These are phyloP conservation scores for Hydrophis major DNA, from an alignment of 2,797 vertebrate genomes.

Conservation along the genomic window DNA sequence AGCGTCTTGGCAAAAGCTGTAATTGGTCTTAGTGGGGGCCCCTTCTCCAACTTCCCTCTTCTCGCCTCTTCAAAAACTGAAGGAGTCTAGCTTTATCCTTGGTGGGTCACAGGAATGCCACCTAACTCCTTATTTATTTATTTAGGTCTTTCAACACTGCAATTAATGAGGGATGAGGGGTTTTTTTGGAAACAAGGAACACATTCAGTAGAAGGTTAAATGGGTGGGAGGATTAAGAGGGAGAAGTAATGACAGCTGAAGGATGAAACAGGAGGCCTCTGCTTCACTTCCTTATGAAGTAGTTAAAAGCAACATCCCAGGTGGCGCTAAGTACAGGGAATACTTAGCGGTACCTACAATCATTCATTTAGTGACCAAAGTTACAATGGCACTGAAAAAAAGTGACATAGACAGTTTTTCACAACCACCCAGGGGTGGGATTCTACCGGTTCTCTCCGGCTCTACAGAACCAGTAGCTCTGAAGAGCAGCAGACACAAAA, in stretches of 20 bases:
- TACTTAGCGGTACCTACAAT: too few relatives aligned
- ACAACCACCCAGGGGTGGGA: too few relatives aligned
- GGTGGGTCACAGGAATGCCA: slow-evolving; percentile 75
- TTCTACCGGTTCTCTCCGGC: too few relatives aligned
- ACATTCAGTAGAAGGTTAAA: slow-evolving; percentile 75
- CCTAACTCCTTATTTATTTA: slow-evolving; percentile 82
- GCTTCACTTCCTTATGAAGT: slow-evolving; percentile 69
- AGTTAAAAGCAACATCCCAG: slow-evolving; percentile 77
- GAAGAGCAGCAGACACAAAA: too few relatives aligned
- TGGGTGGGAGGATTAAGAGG: slow-evolving; percentile 54
- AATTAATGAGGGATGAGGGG: slow-evolving; percentile 84
- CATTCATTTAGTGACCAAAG: too few relatives aligned
- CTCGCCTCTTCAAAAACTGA: slow-evolving; percentile 80
- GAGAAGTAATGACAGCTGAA: slow-evolving; percentile 74
- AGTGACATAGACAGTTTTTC: too few relatives aligned
- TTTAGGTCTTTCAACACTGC: slow-evolving; percentile 84
- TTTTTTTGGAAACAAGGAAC: slow-evolving; percentile 78
- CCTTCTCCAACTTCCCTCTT: slow-evolving; percentile 44
- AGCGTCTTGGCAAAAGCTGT: slow-evolving; percentile 94
- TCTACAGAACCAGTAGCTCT: too few relatives aligned
- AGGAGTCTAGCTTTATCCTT: slow-evolving; percentile 79
- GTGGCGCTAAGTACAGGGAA: slow-evolving; percentile 61
- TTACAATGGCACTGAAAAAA: too few relatives aligned
- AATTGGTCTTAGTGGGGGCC: slow-evolving; percentile 99
- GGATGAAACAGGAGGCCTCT: slow-evolving; percentile 74